Evolutionary conservation across 2,113 vertebrate genomes (phyloP), one percentile per base, ranked within the genome.

Genomic region (Varanus salvator): DNA sequence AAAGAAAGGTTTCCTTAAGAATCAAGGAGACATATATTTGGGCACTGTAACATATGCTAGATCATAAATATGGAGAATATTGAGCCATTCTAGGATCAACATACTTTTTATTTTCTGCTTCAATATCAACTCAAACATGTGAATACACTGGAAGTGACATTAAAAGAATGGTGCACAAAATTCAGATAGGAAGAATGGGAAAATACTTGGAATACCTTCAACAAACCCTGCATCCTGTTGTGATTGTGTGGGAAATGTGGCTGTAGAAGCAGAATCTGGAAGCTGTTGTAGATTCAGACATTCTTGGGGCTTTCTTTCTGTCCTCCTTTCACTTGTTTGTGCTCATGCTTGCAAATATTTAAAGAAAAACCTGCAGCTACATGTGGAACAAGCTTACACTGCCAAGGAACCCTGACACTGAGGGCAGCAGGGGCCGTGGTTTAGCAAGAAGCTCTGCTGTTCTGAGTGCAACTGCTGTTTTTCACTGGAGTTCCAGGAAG

Each of bases 1-100:
- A 94, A 50, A 8, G 5, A 82, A 1, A 60, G 60, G 0, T 0
- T 87, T 94, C 25, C 92, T 93, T 80, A 92, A 29, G 91, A 92
- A 91, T 1, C 1, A 90, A 68, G 81, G 86, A 80, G 54, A 23
- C 1, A 3, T 44, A 83, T n/a, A 23, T 80, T 83, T 93, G 34
- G 68, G 29, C 19, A 8, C 12, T 57, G 23, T 25, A 80, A 80
- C 31, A 27, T 80, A 29, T 27, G 48, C 44, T 85, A 85, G 69
- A 74, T 85, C 29, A 86, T 86, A 25, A 14, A 85, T 85, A 52
- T 85, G 72, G 68, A n/a, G 4, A 72, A 52, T 57, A 74, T 44
- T 72, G 68, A 52, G 84, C 27, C 44, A n/a, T 14, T 89, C 11
- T 72, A 68, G 0, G 48, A 14, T 76, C 38, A 77, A 74, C 3